Evolutionary conservation across 2,113 vertebrate genomes (phyloP).

Genomic region (Coreoperca whiteheadi): DNA sequence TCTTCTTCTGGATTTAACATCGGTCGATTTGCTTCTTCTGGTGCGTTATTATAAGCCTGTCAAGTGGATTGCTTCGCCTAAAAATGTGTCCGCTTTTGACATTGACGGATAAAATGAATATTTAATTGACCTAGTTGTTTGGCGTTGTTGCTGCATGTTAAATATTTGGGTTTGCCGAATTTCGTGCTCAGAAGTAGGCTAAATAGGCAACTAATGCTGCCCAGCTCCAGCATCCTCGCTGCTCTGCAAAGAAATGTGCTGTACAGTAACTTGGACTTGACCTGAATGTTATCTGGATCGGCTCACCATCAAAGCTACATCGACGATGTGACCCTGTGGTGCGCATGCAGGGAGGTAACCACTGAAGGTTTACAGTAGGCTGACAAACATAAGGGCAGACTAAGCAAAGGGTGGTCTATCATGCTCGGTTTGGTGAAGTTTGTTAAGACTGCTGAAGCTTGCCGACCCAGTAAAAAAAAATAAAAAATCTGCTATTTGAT

Average conservation of each 20-base stretch:
- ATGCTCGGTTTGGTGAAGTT: slow-evolving; percentile 42
- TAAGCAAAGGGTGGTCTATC: background rate
- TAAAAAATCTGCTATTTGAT: background rate
- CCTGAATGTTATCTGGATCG: slow-evolving; percentile 76
- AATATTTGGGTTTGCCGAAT: slow-evolving; percentile 3
- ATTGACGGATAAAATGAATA: slow-evolving; percentile 59
- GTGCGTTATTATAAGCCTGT: slow-evolving; percentile 36
- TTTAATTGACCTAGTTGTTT: slow-evolving; percentile 67
- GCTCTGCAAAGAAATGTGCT: slow-evolving; percentile 55
- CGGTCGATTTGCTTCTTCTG: slow-evolving; percentile 20
- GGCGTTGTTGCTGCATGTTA: slow-evolving; percentile 20
- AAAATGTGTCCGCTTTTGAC: slow-evolving; percentile 66
- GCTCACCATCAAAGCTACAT: slow-evolving; percentile 68
- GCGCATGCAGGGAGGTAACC: slow-evolving; percentile 46
- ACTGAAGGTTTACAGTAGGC: slow-evolving; percentile 31
- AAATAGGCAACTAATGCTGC: slow-evolving; percentile 21
- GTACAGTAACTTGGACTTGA: slow-evolving; percentile 77
- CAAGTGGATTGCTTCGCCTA: slow-evolving; percentile 24
- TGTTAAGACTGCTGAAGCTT: slow-evolving; percentile 28
- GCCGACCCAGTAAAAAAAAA: background rate
- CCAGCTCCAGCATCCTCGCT: slow-evolving; percentile 60
- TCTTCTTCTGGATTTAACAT: slow-evolving; percentile 33
- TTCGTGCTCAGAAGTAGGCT: slow-evolving; percentile 12
- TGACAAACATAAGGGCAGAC: slow-evolving; percentile 25
- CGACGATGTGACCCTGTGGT: slow-evolving; percentile 36